Conservation (phyloP, 2,113 vertebrate genomes). For the Campylomormyrus numenius region DNA sequence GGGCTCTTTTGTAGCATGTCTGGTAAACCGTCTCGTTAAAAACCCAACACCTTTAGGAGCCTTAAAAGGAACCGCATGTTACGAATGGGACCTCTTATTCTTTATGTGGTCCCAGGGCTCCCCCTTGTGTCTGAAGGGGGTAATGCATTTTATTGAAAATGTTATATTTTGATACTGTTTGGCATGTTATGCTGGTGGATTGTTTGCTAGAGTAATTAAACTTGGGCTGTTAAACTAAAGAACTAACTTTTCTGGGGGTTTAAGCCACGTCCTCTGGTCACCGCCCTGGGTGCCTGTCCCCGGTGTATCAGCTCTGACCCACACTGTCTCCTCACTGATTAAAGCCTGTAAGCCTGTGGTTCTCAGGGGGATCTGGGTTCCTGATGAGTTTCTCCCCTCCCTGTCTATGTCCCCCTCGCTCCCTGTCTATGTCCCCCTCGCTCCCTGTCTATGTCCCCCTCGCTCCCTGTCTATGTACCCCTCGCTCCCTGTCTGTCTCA, state of each 20-base stretch:
- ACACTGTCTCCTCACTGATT: background rate
- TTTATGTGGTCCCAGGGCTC: constrained; percentile 16
- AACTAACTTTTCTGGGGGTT: background rate
- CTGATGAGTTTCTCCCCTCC: background rate
- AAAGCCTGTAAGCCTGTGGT: background rate
- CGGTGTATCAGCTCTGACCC: background rate
- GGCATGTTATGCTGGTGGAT: background rate
- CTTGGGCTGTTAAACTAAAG: background rate
- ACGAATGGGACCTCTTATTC: background rate
- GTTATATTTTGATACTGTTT: background rate
- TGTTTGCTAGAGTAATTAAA: background rate
- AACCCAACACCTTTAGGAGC: constrained; percentile 10
- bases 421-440: too few species aligned
- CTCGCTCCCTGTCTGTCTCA: constrained; percentile 35
- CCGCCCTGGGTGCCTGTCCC: background rate
- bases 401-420: accelerated
- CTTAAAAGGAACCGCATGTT: background rate
- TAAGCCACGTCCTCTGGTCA: background rate
- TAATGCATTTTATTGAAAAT: background rate
- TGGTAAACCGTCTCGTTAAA: constrained; percentile 22
- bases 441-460: too few species aligned
- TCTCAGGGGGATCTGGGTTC: background rate
- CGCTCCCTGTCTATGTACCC: too few species aligned
- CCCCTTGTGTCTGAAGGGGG: constrained; percentile 43
- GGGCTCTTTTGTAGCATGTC: constrained; percentile 25